Evolutionary conservation across 2,888 invertebrate genomes (phyloP).

Genomic region (Agrochola lychnidis): DNA sequence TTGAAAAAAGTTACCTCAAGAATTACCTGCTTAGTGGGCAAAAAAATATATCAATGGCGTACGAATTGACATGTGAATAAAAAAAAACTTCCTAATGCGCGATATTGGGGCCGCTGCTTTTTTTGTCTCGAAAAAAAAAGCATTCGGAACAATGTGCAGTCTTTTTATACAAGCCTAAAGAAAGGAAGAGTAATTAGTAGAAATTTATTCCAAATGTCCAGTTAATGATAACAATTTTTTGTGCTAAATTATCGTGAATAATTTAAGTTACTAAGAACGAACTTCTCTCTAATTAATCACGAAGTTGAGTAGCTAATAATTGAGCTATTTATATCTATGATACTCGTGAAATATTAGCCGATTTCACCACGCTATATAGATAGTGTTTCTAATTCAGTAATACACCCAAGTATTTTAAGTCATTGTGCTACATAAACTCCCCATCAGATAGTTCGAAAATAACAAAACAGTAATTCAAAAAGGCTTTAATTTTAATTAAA

Average conservation of each 20-base stretch:
- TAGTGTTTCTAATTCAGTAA: background rate
- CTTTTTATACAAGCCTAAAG: constrained; percentile 32
- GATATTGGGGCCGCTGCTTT: constrained; percentile 76
- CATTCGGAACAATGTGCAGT: constrained; percentile 38
- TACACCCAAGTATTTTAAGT: background rate
- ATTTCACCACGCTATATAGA: background rate
- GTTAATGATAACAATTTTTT: constrained; percentile 35
- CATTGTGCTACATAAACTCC: background rate
- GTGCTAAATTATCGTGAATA: constrained; percentile 38
- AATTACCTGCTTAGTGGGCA: constrained; percentile 70
- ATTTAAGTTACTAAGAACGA: constrained; percentile 3
- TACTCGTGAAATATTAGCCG: background rate
- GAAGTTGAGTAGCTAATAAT: constrained; percentile 20
- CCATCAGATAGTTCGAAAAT: background rate
- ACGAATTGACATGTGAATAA: constrained; percentile 81
- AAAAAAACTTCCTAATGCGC: constrained; percentile 80
- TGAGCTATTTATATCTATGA: background rate
- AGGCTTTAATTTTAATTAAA: too few species aligned
- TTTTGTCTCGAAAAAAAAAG: constrained; percentile 57
- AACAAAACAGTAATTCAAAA: background rate
- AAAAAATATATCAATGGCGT: constrained; percentile 77
- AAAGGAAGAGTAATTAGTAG: constrained; percentile 48
- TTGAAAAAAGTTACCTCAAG: constrained; percentile 76
- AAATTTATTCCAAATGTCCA: constrained; percentile 16
- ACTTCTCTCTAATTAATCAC: constrained; percentile 40